Conservation (phyloP, 2,113 vertebrate species). For the Aviceda subcristata region DNA sequence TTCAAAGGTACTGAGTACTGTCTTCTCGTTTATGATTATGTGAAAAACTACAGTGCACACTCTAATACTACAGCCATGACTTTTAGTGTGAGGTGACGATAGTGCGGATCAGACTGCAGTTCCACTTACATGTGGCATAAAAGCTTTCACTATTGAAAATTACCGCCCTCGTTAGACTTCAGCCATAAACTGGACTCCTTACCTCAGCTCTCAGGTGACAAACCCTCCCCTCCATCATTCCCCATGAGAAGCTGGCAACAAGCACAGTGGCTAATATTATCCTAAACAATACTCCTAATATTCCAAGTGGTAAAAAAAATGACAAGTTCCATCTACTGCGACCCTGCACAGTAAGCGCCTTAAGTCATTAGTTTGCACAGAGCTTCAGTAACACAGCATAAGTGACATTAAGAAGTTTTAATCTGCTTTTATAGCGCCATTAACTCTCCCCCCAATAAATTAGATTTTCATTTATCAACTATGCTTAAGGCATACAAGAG, state of each 20-base stretch:
- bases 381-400: constrained; percentile 9
- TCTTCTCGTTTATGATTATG: background rate
- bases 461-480: constrained; percentile 31
- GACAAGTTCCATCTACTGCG: background rate
- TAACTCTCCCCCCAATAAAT: constrained; percentile 31
- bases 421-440: constrained; percentile 47
- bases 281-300: background rate
- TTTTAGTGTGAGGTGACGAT: background rate
- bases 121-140: background rate
- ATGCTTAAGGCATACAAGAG: background rate
- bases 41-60: background rate
- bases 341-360: constrained; percentile 16
- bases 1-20: background rate
- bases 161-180: background rate
- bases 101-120: background rate
- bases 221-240: background rate
- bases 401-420: constrained; percentile 45
- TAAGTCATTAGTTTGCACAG: constrained; percentile 45
- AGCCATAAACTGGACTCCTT: background rate
- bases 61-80: background rate
- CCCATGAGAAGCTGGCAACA: background rate
- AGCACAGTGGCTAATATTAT: background rate
- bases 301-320: background rate
- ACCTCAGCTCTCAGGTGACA: background rate
- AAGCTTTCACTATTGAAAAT: background rate